Evolutionary conservation across 2,113 vertebrate genomes (phyloP).

Genomic region (Machaerirhynchus nigripectus): DNA sequence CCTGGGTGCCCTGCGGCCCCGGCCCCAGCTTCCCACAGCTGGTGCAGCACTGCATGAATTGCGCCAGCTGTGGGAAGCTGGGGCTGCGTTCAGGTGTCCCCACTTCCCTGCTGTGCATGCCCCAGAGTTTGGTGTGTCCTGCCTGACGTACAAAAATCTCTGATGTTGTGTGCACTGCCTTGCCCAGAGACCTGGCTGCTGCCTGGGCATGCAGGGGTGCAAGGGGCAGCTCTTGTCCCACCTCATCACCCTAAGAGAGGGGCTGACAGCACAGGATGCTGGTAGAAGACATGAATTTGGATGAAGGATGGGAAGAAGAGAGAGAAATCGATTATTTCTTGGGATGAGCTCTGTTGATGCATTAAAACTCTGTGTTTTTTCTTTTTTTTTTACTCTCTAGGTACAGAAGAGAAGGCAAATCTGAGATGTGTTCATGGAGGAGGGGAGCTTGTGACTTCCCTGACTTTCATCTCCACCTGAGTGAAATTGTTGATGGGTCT

Average conservation of each 20-base stretch:
- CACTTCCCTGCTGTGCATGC: accelerated
- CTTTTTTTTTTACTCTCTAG: accelerated
- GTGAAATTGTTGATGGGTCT: background rate
- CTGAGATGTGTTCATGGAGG: background rate
- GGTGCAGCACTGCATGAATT: background rate
- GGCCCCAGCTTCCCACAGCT: background rate
- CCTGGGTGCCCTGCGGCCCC: accelerated
- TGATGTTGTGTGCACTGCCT: accelerated
- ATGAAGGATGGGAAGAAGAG: background rate
- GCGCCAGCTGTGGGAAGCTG: background rate
- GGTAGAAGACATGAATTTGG: background rate
- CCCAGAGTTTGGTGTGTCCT: background rate
- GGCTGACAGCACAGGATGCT: background rate
- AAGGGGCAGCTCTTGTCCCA: background rate
- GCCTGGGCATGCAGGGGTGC: background rate
- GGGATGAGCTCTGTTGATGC: background rate
- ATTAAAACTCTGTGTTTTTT: background rate
- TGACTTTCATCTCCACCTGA: background rate
- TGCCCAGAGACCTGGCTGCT: background rate
- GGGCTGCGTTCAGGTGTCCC: accelerated
- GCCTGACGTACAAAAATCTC: background rate
- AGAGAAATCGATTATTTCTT: background rate
- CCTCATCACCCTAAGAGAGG: background rate
- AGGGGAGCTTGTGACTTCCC: background rate
- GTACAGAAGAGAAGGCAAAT: background rate